These are phyloP conservation scores for Agrilus biguttatus DNA, from an alignment of 2,888 invertebrate species.

Conservation along the genomic window DNA sequence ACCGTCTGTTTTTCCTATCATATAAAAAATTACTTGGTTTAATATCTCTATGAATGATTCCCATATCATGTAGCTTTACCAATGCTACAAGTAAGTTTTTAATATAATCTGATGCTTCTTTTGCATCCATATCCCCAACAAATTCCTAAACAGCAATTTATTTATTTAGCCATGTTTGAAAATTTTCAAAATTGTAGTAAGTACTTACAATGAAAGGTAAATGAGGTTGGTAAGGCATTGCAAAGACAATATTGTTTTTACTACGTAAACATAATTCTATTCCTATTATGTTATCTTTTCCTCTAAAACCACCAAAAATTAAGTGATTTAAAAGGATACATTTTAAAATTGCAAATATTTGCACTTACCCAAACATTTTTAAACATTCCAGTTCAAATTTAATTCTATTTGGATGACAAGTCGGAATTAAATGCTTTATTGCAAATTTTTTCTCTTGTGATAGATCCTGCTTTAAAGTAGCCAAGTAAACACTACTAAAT, in stretches of 20 bases:
- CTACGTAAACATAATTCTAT: constrained; percentile 64
- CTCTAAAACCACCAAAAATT: constrained; percentile 39
- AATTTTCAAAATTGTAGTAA: neutral
- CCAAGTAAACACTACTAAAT: constrained; percentile 76
- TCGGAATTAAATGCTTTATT: constrained; percentile 76
- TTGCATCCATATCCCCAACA: constrained; percentile 49
- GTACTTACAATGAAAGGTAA: constrained; percentile 57
- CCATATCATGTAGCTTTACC: constrained; percentile 64
- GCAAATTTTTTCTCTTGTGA: constrained; percentile 51
- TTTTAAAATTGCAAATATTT: neutral
- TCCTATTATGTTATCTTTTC: constrained; percentile 66
- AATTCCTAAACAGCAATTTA: constrained; percentile 46
- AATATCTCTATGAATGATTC: constrained; percentile 78
- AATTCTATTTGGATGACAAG: constrained; percentile 68
- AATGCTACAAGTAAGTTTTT: constrained; percentile 65
- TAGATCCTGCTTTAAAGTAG: constrained; percentile 43
- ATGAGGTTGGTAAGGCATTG: constrained; percentile 82
- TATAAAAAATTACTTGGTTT: constrained; percentile 88
- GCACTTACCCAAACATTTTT: constrained; percentile 54
- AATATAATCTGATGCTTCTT: constrained; percentile 66
- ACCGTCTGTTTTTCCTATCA: constrained; percentile 52
- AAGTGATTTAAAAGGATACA: neutral
- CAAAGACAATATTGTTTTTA: constrained; percentile 67
- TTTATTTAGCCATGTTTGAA: neutral
- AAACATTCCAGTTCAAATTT: constrained; percentile 70